Conservation (phyloP, 2,888 invertebrate species). For the Cepaea hortensis region DNA sequence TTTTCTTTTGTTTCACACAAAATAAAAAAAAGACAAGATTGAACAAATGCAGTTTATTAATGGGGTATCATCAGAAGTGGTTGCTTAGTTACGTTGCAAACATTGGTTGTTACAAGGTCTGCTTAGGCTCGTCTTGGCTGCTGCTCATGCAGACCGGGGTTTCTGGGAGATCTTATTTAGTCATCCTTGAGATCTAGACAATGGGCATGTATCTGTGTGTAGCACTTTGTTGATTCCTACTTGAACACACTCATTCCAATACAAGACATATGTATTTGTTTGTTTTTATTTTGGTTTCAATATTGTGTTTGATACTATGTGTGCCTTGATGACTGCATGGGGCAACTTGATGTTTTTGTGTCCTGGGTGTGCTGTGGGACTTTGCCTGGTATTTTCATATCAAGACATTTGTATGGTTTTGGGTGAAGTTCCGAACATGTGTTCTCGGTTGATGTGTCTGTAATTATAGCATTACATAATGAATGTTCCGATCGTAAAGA, state of each 20-base stretch:
- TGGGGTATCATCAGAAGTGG: too few relatives aligned
- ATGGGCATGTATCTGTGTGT: neutral
- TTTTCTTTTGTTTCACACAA: too few relatives aligned
- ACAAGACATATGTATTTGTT: constrained; percentile 16
- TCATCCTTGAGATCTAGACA: neutral
- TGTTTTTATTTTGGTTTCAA: neutral
- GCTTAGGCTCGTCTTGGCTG: too few relatives aligned
- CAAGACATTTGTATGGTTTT: neutral
- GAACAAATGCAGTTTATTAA: too few relatives aligned
- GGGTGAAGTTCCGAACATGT: neutral
- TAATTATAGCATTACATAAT: neutral
- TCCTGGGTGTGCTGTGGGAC: neutral
- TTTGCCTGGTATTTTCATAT: constrained; percentile 10
- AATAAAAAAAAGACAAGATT: too few relatives aligned
- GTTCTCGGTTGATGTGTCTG: neutral
- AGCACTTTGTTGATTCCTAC: constrained; percentile 31
- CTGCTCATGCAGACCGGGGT: too few relatives aligned
- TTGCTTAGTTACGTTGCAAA: too few relatives aligned
- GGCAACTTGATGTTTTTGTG: neutral
- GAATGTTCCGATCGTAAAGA: neutral
- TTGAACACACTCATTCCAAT: constrained; percentile 38
- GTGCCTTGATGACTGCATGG: constrained; percentile 27
- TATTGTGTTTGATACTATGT: constrained; percentile 18
- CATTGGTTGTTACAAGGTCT: too few relatives aligned
- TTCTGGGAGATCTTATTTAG: too few relatives aligned